Conservation (phyloP, 2,113 vertebrate genomes). For the Pionites leucogaster region DNA sequence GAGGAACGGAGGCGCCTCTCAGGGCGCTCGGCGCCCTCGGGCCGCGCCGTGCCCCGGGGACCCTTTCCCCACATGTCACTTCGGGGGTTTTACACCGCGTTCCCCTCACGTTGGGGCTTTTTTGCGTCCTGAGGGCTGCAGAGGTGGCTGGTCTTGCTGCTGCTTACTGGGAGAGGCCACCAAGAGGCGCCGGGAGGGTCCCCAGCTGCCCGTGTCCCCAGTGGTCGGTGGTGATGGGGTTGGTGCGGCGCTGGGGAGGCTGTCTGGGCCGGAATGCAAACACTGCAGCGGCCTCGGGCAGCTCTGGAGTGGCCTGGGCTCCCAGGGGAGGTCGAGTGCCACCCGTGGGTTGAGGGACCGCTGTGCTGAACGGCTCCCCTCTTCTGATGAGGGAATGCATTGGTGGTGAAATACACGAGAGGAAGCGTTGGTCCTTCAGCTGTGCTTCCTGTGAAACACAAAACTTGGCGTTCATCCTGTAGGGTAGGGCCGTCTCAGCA, state of each 20-base stretch:
- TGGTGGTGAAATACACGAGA: rapidly evolving
- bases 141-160: rapidly evolving
- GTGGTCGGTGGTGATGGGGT: neutral
- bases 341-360: rapidly evolving
- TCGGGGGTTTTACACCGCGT: neutral
- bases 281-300: rapidly evolving
- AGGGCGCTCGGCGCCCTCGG: neutral
- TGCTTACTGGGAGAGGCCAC: too few species aligned
- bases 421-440: neutral
- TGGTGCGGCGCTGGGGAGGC: neutral
- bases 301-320: neutral
- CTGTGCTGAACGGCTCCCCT: rapidly evolving
- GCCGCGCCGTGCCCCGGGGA: too few species aligned
- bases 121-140: too few species aligned
- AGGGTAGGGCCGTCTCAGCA: rapidly evolving
- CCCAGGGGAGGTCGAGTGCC: too few species aligned
- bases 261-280: rapidly evolving
- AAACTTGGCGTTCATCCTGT: rapidly evolving
- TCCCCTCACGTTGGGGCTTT: neutral
- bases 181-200: too few species aligned
- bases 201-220: neutral
- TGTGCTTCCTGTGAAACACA: neutral
- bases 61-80: rapidly evolving
- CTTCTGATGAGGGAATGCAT: rapidly evolving
- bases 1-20: too few species aligned